A percentile compares a stretch with the other conserved stretches of the same genome.
Evolutionary conservation across 2,113 vertebrate species (phyloP).

Genomic region (Proteles cristata): DNA sequence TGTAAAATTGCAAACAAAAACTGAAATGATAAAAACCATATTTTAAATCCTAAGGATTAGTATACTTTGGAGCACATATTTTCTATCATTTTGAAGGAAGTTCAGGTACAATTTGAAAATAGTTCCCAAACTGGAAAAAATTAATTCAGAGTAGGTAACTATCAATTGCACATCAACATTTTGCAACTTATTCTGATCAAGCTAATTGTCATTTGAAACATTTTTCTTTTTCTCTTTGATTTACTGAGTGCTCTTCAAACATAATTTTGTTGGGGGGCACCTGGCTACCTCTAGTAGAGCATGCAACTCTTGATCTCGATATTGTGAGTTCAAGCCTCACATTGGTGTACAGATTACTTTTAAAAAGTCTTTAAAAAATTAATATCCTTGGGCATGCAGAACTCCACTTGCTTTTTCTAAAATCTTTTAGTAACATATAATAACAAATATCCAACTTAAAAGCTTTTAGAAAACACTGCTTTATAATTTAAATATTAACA

Average conservation of each 20-base stretch:
- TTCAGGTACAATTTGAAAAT: slow-evolving; percentile 70
- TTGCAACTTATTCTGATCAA: slow-evolving; percentile 26
- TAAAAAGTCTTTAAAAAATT: background rate
- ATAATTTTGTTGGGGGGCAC: background rate
- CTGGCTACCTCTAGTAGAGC: background rate
- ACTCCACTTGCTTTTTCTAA: background rate
- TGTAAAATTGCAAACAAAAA: slow-evolving; percentile 67
- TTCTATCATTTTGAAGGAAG: slow-evolving; percentile 65
- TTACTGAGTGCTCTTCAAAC: background rate
- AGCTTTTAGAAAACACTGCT: background rate
- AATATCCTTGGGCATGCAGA: background rate
- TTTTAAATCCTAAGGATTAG: slow-evolving; percentile 58
- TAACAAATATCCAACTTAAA: background rate
- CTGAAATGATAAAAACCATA: slow-evolving; percentile 57
- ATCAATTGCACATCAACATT: background rate
- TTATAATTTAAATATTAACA: background rate
- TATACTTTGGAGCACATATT: slow-evolving; percentile 48
- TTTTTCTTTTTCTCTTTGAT: background rate
- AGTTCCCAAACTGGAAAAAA: slow-evolving; percentile 31
- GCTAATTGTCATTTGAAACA: background rate
- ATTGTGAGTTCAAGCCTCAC: background rate
- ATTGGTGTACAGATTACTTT: background rate
- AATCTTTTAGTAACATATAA: background rate
- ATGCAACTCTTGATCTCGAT: background rate
- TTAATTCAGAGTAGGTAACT: background rate